A percentile compares a stretch with the other conserved stretches of the same genome.
These are phyloP conservation scores for Melozone crissalis DNA, from an alignment of 2,113 vertebrate species.

Conservation along the genomic window DNA sequence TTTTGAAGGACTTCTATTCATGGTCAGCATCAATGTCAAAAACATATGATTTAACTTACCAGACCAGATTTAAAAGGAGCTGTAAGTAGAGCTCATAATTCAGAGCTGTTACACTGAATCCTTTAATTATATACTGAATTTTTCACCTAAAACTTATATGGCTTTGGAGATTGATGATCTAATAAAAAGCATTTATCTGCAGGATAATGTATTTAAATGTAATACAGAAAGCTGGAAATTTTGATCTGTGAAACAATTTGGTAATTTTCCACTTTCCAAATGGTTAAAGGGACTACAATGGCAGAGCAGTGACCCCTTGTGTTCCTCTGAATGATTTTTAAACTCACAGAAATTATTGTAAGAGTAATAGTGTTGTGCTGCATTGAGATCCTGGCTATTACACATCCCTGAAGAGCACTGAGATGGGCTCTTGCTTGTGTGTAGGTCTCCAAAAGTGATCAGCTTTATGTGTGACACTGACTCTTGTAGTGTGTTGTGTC, in stretches of 20 bases:
- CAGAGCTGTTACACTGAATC: neutral
- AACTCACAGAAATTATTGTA: neutral
- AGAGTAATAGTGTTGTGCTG: neutral
- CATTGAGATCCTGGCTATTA: neutral
- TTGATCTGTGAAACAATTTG: neutral
- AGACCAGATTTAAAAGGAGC: constrained; percentile 18
- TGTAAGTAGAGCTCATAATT: constrained; percentile 44
- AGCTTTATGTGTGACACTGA: neutral
- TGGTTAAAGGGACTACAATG: neutral
- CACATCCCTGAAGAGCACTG: neutral
- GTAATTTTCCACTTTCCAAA: neutral
- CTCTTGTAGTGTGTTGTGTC: neutral
- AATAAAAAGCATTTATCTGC: constrained; percentile 31
- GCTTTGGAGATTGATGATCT: neutral
- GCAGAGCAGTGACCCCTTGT: neutral
- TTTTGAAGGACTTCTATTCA: neutral
- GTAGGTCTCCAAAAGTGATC: too few species aligned
- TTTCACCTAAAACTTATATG: neutral
- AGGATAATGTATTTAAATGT: neutral
- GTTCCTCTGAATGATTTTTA: neutral
- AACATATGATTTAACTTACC: constrained; percentile 9
- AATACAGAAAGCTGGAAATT: neutral
- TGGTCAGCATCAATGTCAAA: neutral
- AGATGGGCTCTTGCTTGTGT: too few species aligned
- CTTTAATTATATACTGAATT: constrained; percentile 36